phyloP scores from a whole-genome alignment of 2,113 vertebrate species.

The Lepisosteus osseus region DNA sequence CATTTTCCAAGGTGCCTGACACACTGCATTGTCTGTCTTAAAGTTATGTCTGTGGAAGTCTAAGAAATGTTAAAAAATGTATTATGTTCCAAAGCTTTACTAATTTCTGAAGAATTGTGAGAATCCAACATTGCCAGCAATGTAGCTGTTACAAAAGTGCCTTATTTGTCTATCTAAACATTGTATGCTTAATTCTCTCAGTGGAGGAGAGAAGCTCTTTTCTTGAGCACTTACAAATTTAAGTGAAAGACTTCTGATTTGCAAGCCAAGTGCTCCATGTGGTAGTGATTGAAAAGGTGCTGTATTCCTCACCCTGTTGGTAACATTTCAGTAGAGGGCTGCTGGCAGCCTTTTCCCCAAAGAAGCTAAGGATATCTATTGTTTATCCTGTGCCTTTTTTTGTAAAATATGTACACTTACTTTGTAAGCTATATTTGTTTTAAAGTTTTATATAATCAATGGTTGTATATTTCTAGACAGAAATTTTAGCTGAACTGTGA shows the following conservation, averaged over 20 bases:
- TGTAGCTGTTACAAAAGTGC: constrained; percentile 18
- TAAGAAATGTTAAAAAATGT: neutral
- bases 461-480: constrained; percentile 60
- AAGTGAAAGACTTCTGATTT: constrained; percentile 13
- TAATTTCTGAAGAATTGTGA: neutral
- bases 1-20: neutral
- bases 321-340: constrained; percentile 68
- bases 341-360: constrained; percentile 82
- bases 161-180: constrained; percentile 7
- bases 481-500: constrained; percentile 32
- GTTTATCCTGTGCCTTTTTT: constrained; percentile 52
- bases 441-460: constrained; percentile 43
- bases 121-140: neutral
- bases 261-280: neutral
- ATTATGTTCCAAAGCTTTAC: constrained; percentile 15
- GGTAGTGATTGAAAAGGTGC: constrained; percentile 26
- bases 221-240: constrained; percentile 28
- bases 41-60: neutral
- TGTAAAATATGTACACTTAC: constrained; percentile 53
- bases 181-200: neutral
- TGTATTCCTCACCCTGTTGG: constrained; percentile 18
- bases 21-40: neutral
- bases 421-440: constrained; percentile 21
- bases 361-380: constrained; percentile 41
- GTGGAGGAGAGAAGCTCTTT: neutral